Base-by-base conservation (phyloP, 2,113 vertebrate genomes). In the Gracilinanus agilis region DNA sequence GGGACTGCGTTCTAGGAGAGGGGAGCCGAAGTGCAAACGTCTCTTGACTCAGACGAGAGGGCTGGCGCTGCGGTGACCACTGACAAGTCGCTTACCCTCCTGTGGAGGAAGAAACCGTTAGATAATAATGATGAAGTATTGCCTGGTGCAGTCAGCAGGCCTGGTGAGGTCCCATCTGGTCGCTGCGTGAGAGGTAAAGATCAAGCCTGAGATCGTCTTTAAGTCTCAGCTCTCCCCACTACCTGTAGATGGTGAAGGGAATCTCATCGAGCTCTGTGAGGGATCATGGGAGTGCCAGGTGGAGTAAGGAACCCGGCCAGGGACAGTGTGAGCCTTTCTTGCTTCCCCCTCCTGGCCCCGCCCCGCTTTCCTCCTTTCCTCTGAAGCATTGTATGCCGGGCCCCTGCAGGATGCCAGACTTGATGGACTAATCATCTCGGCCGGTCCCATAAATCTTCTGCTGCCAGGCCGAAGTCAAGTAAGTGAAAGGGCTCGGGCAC, bases 391-490 rank as follows among this genome's bases (percentile, higher is more conserved):
- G 2, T 55, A 44, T 10, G 54, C 25, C 55, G 49, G 49, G 94
- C 67, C 54, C 44, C 23, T 5, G 92, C n/a, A 94, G 95, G 89
- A 90, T 95, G 96, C 95, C 92, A 96, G 90, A 54, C 54, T 40
- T 55, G 91, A 75, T 88, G 83, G 90, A 89, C 67, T 83, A 83
- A 40, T 83, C 67, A 40, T 94, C 67, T 90, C 54, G 93, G 93
- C 55, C 91, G 27, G 23, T 53, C 92, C 94, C 92, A 94, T 94
- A 96, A 96, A 95, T 97, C 96, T 96, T 96, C 90, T 94, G 90
- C 90, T 56, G 75, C 92, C 83, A 55, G 94, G 90, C 96, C 23
- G 53, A 96, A 95, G 96, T 95, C 90, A 49, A 93, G 13, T 16
- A 95, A 92, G 91, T 8, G 44, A 90, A 94, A 96, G 93, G 44